A percentile compares a stretch with the other conserved stretches of the same genome.
Evolutionary conservation across 2,113 vertebrate species (phyloP).

Genomic region (Peromyscus leucopus): DNA sequence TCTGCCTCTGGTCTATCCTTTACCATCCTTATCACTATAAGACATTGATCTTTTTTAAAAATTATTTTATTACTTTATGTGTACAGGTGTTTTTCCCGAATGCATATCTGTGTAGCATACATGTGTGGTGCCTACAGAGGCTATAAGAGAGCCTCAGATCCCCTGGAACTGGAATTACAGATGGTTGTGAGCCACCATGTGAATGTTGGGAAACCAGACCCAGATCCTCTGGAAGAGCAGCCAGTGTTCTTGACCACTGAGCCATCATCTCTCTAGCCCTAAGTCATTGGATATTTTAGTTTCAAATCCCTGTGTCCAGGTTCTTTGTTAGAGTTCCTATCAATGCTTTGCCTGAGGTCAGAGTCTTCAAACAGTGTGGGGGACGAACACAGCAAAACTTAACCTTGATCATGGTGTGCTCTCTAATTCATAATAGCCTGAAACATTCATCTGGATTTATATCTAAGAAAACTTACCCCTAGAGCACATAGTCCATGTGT

Average conservation of each 20-base stretch:
- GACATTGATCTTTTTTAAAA: neutral
- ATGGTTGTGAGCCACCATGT: neutral
- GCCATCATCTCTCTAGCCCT: neutral
- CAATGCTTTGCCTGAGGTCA: neutral
- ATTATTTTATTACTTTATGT: neutral
- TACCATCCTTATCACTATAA: neutral
- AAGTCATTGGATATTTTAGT: neutral
- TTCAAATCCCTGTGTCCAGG: neutral
- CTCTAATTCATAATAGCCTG: neutral
- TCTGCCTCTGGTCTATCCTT: neutral
- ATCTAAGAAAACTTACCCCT: neutral
- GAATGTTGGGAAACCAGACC: neutral
- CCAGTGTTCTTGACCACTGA: neutral
- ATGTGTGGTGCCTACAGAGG: neutral
- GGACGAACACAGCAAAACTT: neutral
- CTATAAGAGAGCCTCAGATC: neutral
- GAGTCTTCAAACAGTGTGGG: neutral
- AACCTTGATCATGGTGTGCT: fast-evolving
- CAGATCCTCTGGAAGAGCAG: neutral
- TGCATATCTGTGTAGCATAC: neutral
- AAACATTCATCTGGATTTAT: neutral
- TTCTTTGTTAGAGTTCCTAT: neutral
- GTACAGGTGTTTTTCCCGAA: neutral
- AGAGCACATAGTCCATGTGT: fast-evolving
- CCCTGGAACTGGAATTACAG: neutral